A percentile compares a stretch with the other conserved stretches of the same genome.
phyloP scores from a whole-genome alignment of 2,888 invertebrate genomes.

The Cheilosia variabilis region DNA sequence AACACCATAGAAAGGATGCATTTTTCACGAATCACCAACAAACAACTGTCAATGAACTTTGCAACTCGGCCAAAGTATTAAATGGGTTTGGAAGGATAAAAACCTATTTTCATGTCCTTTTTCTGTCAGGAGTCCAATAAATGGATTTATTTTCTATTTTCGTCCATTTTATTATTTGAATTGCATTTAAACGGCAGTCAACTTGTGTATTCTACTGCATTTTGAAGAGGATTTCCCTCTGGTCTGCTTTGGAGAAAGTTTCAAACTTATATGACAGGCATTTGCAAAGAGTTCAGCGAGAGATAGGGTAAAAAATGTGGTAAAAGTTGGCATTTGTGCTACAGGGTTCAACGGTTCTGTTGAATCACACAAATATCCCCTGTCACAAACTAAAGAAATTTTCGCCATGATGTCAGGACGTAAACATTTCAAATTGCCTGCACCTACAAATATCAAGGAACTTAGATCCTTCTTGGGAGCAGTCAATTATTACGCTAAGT shows the following conservation, averaged over 20 bases:
- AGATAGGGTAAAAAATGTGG: not conserved
- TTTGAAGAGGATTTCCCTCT: slow-evolving; percentile 12
- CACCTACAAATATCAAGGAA: no score
- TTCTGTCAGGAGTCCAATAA: slow-evolving; percentile 48
- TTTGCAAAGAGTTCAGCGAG: slow-evolving; percentile 6
- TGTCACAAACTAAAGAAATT: no score
- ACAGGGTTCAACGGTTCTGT: no score
- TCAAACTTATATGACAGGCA: slow-evolving; percentile 24
- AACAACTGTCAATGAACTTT: slow-evolving; percentile 17
- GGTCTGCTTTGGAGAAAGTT: slow-evolving; percentile 12
- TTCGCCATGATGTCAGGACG: no score
- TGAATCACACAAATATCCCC: no score
- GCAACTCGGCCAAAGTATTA: slow-evolving; percentile 56
- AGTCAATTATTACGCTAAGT: no score
- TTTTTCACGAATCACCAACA: not conserved
- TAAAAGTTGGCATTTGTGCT: not conserved
- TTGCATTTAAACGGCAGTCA: slow-evolving; percentile 46
- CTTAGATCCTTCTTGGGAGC: no score
- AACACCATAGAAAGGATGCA: not conserved
- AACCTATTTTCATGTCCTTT: slow-evolving; percentile 14
- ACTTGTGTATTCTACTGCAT: slow-evolving; percentile 47
- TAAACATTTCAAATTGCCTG: no score
- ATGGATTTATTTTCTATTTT: slow-evolving; percentile 10
- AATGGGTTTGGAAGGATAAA: slow-evolving; percentile 3
- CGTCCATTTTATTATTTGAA: slow-evolving; percentile 24